Conservation (phyloP, 2,113 vertebrate genomes). For the Triplophysa dalaica region DNA sequence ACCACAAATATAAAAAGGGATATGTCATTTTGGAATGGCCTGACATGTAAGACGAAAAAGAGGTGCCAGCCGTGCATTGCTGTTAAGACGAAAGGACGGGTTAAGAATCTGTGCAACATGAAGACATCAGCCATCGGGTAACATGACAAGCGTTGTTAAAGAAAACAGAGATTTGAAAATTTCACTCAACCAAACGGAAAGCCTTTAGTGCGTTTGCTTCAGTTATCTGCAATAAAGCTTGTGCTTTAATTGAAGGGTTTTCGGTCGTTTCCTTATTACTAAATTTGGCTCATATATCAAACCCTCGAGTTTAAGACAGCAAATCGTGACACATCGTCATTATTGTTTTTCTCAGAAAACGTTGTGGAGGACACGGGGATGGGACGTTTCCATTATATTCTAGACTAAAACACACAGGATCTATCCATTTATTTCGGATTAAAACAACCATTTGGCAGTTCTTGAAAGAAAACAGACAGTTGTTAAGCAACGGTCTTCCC, state of each 20-base stretch:
- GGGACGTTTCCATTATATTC: conserved; percentile 53
- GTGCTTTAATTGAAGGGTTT: conserved; percentile 76
- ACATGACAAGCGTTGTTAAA: conserved; percentile 15
- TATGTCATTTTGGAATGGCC: conserved; percentile 47
- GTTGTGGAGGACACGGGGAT: conserved; percentile 1
- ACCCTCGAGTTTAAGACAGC: conserved; percentile 57
- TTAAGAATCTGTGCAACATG: conserved; percentile 16
- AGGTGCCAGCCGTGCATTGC: conserved; percentile 48
- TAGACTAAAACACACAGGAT: conserved; percentile 32
- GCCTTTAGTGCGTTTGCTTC: conserved; percentile 47
- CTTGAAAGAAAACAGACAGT: conserved; percentile 67
- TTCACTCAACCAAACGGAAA: conserved; percentile 4
- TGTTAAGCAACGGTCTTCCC: conserved; percentile 67
- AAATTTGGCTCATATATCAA: conserved; percentile 63
- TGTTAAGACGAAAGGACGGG: conserved; percentile 38
- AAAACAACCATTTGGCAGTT: conserved; percentile 77
- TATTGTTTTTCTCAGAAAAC: conserved; percentile 45
- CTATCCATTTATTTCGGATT: conserved; percentile 31
- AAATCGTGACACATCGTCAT: conserved; percentile 54
- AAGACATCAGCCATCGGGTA: neutral
- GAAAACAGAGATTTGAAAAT: conserved; percentile 5
- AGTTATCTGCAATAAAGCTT: conserved; percentile 70
- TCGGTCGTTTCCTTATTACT: conserved; percentile 55
- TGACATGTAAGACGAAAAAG: conserved; percentile 42
- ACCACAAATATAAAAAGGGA: conserved; percentile 30